Conservation (phyloP, 2,113 vertebrate genomes). For the Poeciliopsis occidentalis region DNA sequence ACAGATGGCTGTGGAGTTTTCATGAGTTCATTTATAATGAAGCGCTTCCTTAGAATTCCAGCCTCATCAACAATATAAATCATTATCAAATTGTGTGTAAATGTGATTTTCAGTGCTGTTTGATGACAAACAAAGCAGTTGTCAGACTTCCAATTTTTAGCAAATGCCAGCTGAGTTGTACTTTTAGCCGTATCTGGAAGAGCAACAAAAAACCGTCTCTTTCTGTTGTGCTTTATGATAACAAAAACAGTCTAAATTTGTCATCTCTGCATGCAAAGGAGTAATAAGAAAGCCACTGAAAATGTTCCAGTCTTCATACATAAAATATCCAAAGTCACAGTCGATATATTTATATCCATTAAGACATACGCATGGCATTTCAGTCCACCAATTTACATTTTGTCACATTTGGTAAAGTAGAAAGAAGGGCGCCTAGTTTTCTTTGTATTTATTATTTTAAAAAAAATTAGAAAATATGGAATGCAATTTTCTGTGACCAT, state of each 20-base stretch:
- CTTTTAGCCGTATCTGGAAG: neutral
- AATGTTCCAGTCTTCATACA: neutral
- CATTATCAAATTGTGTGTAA: conserved; percentile 57
- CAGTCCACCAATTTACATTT: neutral
- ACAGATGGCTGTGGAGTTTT: conserved; percentile 74
- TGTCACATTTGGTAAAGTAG: neutral
- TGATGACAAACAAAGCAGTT: conserved; percentile 40
- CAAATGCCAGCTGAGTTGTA: conserved; percentile 20
- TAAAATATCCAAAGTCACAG: neutral
- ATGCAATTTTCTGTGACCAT: neutral
- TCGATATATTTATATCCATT: neutral
- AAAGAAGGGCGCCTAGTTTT: neutral
- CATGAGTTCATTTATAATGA: conserved; percentile 67
- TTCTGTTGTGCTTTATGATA: neutral
- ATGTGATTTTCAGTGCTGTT: conserved; percentile 48
- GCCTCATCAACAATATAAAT: conserved; percentile 57
- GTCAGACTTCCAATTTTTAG: conserved; percentile 31
- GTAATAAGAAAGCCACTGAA: neutral
- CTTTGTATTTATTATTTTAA: no score
- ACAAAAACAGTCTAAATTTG: neutral
- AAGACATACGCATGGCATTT: neutral
- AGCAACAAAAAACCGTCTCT: conserved; percentile 11
- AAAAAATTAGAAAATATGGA: neutral
- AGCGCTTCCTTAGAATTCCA: conserved; percentile 54
- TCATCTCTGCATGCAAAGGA: neutral